phyloP scores from a whole-genome alignment of 2,888 invertebrate genomes.

The Nomada fabriciana region DNA sequence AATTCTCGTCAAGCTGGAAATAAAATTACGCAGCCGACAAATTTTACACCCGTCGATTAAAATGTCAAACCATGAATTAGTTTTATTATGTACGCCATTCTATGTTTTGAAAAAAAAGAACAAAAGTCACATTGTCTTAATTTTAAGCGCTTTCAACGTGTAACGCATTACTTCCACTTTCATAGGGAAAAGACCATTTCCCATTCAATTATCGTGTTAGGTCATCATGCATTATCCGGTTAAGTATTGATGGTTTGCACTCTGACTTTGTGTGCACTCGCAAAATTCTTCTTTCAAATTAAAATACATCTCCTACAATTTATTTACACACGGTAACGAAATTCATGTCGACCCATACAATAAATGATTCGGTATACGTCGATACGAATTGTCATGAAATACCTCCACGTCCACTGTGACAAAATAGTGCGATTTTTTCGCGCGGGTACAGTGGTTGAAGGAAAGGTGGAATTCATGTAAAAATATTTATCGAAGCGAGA shows the following conservation, averaged over 20 bases:
- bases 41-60: not conserved
- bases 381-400: not conserved
- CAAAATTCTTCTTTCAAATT: conserved; percentile 35
- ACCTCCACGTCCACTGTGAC: conserved; percentile 16
- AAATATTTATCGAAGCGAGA: conserved; percentile 60
- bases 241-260: no score
- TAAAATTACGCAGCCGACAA: not conserved
- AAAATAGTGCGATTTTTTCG: conserved; percentile 14
- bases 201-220: not conserved
- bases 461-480: conserved; percentile 46
- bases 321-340: not conserved
- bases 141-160: no score
- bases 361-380: conserved; percentile 1
- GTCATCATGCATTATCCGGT: no score
- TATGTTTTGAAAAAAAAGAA: no score
- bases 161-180: no score
- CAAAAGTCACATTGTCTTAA: no score
- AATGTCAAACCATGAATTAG: no score
- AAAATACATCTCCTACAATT: conserved; percentile 34
- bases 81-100: no score
- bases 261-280: not conserved
- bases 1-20: not conserved
- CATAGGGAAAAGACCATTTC: no score
- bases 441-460: not conserved
- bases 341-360: no score